phyloP scores from a whole-genome alignment of 1,140 invertebrate genomes.

The Pollicipes pollicipes region DNA sequence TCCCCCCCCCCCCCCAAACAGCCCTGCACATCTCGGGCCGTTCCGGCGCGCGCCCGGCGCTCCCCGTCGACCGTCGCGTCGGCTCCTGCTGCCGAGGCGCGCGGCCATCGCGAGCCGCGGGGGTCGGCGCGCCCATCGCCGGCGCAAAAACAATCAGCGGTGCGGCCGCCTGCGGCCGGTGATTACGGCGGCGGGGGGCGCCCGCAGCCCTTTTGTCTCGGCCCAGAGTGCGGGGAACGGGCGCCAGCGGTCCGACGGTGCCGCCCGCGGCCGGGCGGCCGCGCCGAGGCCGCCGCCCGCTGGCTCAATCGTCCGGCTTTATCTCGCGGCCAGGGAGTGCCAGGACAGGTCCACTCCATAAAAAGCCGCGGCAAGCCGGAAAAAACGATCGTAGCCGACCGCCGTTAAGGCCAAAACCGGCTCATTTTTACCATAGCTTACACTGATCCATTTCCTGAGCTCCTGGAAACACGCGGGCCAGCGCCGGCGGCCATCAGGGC shows the following conservation, averaged over 20 bases:
- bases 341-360: not conserved
- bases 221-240: not conserved
- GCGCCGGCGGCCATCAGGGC: too few species aligned
- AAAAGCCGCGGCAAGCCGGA: not conserved
- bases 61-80: too few species aligned
- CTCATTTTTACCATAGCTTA: not conserved
- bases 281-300: too few species aligned
- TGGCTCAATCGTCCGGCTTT: not conserved
- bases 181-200: not conserved
- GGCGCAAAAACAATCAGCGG: not conserved
- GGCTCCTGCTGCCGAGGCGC: too few species aligned
- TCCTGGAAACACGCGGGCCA: not conserved
- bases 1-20: too few species aligned
- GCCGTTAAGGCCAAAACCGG: not conserved
- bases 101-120: too few species aligned
- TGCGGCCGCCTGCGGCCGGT: too few species aligned
- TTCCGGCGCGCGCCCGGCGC: too few species aligned
- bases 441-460: not conserved
- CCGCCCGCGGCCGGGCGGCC: too few species aligned
- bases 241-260: too few species aligned
- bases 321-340: not conserved
- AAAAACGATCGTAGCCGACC: not conserved
- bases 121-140: too few species aligned
- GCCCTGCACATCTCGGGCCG: too few species aligned
- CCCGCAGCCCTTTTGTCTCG: not conserved